Conservation (phyloP, 1,140 invertebrate species). For the Bemisia tabaci region DNA sequence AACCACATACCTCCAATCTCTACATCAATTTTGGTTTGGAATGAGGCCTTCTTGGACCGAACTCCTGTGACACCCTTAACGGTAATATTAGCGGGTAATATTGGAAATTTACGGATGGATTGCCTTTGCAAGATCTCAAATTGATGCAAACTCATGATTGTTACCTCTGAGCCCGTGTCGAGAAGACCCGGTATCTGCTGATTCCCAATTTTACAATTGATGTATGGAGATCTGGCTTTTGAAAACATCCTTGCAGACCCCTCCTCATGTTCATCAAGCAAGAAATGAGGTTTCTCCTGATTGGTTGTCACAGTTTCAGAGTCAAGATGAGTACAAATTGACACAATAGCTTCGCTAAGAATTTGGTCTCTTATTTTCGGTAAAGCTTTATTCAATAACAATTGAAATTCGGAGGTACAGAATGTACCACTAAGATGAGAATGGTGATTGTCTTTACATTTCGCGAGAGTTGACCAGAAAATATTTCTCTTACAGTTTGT, state of each 20-base stretch:
- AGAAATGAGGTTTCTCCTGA: not conserved
- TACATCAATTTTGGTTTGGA: not conserved
- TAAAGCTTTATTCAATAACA: not conserved
- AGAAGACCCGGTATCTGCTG: not conserved
- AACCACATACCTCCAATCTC: not conserved
- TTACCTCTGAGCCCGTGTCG: not conserved
- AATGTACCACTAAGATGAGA: not conserved
- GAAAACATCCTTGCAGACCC: not conserved
- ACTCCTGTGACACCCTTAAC: not conserved
- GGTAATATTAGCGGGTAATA: not conserved
- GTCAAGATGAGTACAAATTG: not conserved
- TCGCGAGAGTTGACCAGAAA: not conserved
- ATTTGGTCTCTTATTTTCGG: not conserved
- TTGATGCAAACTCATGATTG: not conserved
- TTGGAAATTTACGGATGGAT: not conserved
- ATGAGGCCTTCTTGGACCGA: not conserved
- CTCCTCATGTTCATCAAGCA: not conserved
- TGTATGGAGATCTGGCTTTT: not conserved
- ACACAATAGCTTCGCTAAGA: not conserved
- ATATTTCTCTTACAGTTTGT: not conserved
- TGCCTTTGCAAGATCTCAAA: not conserved
- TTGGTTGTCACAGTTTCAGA: not conserved
- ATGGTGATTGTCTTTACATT: not conserved
- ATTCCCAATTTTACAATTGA: not conserved
- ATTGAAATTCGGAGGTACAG: not conserved